phyloP scores from a whole-genome alignment of 1,140 invertebrate species.

The Lordiphosa collinella region DNA sequence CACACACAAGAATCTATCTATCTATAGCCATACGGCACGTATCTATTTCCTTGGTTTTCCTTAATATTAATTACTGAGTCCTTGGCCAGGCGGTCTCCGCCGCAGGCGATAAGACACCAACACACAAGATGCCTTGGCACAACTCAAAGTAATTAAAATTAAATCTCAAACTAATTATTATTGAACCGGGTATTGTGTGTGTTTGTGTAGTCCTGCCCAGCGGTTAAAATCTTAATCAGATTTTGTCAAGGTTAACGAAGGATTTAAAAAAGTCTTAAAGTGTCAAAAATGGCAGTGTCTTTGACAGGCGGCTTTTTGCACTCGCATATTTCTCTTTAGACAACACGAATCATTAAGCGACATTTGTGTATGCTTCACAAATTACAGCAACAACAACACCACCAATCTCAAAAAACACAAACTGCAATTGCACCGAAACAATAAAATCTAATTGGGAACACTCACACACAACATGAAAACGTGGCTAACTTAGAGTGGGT shows the following conservation, averaged over 20 bases:
- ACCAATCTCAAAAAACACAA: constrained; percentile 44
- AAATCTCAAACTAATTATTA: constrained; percentile 78
- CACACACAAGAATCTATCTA: constrained; percentile 7
- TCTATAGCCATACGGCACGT: constrained; percentile 6
- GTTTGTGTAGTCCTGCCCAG: constrained; percentile 25
- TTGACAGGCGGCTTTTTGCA: constrained; percentile 9
- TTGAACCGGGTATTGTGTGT: constrained; percentile 50
- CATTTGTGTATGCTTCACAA: constrained; percentile 72
- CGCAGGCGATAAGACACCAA: constrained; percentile 43
- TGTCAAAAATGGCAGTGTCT: constrained; percentile 8
- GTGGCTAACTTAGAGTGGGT: neutral
- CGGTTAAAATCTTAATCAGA: constrained; percentile 37
- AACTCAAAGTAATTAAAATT: constrained; percentile 73
- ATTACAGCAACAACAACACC: constrained; percentile 51
- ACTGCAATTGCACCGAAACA: constrained; percentile 65
- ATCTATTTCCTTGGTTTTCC: constrained; percentile 30
- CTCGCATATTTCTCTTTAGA: neutral
- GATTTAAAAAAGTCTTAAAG: constrained; percentile 11
- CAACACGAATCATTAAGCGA: constrained; percentile 56
- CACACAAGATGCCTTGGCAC: constrained; percentile 25
- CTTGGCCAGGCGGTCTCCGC: constrained; percentile 53
- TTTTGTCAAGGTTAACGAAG: constrained; percentile 54
- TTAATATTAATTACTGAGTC: constrained; percentile 67
- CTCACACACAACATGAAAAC: constrained; percentile 18
- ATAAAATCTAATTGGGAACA: constrained; percentile 72